Conservation (phyloP, 2,797 vertebrate species). For the Brachymystax lenok region DNA sequence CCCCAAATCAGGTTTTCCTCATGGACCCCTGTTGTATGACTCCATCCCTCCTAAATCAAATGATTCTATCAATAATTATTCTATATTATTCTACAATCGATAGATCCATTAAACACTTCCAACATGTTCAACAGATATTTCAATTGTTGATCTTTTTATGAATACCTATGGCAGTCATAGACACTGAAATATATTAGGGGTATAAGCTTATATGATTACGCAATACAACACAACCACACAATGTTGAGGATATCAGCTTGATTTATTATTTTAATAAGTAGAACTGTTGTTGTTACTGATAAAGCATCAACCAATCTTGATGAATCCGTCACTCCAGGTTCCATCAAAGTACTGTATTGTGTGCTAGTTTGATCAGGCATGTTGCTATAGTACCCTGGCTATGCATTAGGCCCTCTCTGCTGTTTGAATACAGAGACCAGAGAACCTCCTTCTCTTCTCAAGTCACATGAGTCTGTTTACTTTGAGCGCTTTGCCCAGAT, state of each 20-base stretch:
- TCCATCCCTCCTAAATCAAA: background rate
- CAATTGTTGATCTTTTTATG: no score
- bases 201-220: no score
- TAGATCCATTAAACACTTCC: background rate
- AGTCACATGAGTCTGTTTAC: constrained; percentile 40
- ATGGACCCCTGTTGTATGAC: background rate
- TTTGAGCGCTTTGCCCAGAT: constrained; percentile 28
- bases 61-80: background rate
- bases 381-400: constrained; percentile 16
- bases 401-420: background rate
- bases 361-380: background rate
- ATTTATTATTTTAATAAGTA: background rate
- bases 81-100: background rate
- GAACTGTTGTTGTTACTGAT: background rate
- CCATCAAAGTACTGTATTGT: background rate
- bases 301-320: background rate
- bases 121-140: background rate
- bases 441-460: background rate
- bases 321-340: background rate
- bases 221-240: background rate
- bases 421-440: constrained; percentile 29
- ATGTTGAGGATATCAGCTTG: background rate
- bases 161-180: no score
- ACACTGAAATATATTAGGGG: no score
- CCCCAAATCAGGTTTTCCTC: background rate